Percentiles rank a stretch among this genome's conserved stretches.
phyloP scores from a whole-genome alignment of 2,113 vertebrate species.

The Ailurus styani region DNA sequence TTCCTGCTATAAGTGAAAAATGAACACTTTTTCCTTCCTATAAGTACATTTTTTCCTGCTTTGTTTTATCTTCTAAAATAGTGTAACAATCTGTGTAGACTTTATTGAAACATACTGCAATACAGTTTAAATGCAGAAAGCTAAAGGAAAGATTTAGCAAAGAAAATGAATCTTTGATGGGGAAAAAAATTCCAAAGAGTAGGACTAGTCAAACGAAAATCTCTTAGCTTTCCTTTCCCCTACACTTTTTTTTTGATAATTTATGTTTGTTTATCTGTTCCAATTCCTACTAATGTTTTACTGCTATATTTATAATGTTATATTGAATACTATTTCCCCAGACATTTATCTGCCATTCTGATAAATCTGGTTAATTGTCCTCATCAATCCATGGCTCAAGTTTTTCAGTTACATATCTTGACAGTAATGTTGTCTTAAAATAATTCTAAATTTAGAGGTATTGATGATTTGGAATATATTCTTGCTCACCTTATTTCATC shows the following conservation, averaged over 20 bases:
- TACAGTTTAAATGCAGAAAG: neutral
- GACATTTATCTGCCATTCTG: neutral
- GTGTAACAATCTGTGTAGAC: neutral
- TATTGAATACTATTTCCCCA: neutral
- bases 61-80: constrained; percentile 2
- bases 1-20: no score
- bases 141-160: neutral
- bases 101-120: neutral
- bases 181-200: neutral
- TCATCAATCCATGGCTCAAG: neutral
- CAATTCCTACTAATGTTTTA: neutral
- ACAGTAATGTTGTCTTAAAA: neutral
- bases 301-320: constrained; percentile 13
- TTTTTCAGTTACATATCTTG: constrained; percentile 16
- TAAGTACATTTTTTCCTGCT: neutral
- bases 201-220: neutral
- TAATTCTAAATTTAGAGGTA: neutral
- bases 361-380: constrained; percentile 23
- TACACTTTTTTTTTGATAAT: neutral
- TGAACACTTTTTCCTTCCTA: no score
- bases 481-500: neutral
- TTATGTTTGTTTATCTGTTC: constrained; percentile 16
- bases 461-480: neutral
- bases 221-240: neutral
- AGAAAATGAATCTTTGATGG: neutral